phyloP scores from a whole-genome alignment of 1,140 invertebrate genomes.

The Aricia agestis region DNA sequence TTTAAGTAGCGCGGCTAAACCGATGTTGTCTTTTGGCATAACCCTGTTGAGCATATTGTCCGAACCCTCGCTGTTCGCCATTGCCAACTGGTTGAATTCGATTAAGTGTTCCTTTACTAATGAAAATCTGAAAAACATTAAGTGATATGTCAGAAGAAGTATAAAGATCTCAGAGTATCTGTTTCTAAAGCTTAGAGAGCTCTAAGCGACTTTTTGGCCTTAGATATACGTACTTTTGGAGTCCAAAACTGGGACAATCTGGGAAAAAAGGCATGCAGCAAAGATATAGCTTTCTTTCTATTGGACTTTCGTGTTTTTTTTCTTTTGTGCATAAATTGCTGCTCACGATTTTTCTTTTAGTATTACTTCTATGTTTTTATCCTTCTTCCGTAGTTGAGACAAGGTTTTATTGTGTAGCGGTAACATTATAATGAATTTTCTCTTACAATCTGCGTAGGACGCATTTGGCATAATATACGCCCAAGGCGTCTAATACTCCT shows the following conservation, averaged over 20 bases:
- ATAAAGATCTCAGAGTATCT: too few species aligned
- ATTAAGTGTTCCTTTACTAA: constrained; percentile 96
- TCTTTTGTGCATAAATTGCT: too few species aligned
- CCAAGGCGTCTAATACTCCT: neutral
- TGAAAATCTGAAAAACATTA: constrained; percentile 85
- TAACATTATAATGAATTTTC: constrained; percentile 1
- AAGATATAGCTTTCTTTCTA: too few species aligned
- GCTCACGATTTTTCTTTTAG: too few species aligned
- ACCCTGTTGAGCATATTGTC: constrained; percentile 99
- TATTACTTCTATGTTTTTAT: too few species aligned
- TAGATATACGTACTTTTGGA: too few species aligned
- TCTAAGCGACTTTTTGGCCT: too few species aligned
- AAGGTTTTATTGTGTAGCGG: constrained; percentile 6
- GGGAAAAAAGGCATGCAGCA: too few species aligned
- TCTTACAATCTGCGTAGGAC: neutral
- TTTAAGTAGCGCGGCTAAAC: constrained; percentile 94
- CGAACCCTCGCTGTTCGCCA: constrained; percentile 98
- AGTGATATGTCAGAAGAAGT: neutral
- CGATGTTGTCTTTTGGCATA: constrained; percentile 99
- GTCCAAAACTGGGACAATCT: too few species aligned
- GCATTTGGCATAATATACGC: constrained; percentile 2
- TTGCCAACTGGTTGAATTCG: constrained; percentile 98
- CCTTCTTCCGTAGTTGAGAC: neutral
- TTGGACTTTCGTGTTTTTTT: too few species aligned
- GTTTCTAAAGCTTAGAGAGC: too few species aligned